Percentiles rank a stretch among this genome's conserved stretches.
Conservation (phyloP, 2,888 invertebrate genomes). For the Carabus problematicus region DNA sequence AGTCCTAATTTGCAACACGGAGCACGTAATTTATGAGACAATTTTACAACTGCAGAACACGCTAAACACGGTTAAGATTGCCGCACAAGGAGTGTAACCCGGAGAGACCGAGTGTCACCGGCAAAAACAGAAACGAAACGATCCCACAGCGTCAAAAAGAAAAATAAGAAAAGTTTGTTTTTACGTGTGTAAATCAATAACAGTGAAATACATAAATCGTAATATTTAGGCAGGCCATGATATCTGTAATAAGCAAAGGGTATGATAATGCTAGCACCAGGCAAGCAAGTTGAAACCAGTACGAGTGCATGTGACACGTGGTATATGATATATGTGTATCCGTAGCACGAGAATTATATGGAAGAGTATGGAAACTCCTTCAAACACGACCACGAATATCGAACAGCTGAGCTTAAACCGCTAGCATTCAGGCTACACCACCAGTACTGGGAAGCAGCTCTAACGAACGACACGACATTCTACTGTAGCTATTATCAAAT, state of each 20-base stretch:
- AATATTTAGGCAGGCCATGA: neutral
- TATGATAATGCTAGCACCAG: neutral
- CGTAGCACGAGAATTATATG: neutral
- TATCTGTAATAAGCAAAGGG: constrained; percentile 1
- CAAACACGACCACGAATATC: constrained; percentile 16
- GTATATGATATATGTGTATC: constrained; percentile 3
- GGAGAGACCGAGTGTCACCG: neutral
- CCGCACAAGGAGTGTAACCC: neutral
- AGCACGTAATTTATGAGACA: constrained; percentile 26
- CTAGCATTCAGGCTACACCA: too few species aligned
- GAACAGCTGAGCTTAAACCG: neutral
- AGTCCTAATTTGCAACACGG: constrained; percentile 7
- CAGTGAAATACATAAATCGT: constrained; percentile 9
- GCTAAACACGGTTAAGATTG: constrained; percentile 16
- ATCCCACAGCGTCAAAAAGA: too few species aligned
- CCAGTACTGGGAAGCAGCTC: too few species aligned
- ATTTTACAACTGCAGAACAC: constrained; percentile 20
- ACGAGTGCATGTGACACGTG: constrained; percentile 7
- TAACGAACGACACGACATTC: too few species aligned
- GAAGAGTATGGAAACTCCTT: constrained; percentile 15
- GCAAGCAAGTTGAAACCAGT: neutral
- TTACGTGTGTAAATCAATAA: constrained; percentile 12
- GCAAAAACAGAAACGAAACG: constrained; percentile 9
- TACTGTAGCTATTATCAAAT: too few species aligned
- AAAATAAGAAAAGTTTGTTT: neutral